phyloP scores from a whole-genome alignment of 2,888 invertebrate species.

The Cosmopolites sordidus region DNA sequence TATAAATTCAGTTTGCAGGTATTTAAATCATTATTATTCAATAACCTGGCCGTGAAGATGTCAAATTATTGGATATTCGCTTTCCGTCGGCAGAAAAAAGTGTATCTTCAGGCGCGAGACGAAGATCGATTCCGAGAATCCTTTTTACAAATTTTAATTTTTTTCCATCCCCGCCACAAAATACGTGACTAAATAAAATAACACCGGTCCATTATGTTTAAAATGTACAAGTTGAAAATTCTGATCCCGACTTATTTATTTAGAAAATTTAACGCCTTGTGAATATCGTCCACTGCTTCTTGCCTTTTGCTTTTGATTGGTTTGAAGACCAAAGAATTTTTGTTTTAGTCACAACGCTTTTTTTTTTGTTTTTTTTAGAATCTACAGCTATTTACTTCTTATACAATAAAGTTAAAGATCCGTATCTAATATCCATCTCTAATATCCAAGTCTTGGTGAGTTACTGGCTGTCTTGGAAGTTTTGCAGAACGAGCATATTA shows the following conservation, averaged over 20 bases:
- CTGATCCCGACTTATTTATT: slow-evolving; percentile 14
- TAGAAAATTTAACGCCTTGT: slow-evolving; percentile 18
- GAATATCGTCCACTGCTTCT: slow-evolving; percentile 3
- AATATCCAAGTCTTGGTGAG: slow-evolving; percentile 28
- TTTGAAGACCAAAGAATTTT: slow-evolving; percentile 15
- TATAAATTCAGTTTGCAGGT: not conserved
- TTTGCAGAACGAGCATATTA: not conserved
- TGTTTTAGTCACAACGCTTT: slow-evolving; percentile 28
- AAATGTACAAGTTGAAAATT: not conserved
- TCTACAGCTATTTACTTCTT: slow-evolving; percentile 21
- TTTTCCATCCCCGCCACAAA: slow-evolving; percentile 1
- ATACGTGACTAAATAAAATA: slow-evolving; percentile 16
- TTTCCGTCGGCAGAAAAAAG: slow-evolving; percentile 13
- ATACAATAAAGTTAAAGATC: slow-evolving; percentile 28
- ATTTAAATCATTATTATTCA: slow-evolving; percentile 1
- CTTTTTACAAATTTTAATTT: slow-evolving; percentile 10
- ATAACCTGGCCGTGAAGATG: not conserved
- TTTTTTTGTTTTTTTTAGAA: slow-evolving; percentile 19
- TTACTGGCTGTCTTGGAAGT: slow-evolving; percentile 6
- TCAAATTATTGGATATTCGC: not conserved
- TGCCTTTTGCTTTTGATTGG: not conserved
- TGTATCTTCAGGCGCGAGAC: not conserved
- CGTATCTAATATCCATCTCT: slow-evolving; percentile 31
- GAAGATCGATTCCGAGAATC: slow-evolving; percentile 4
- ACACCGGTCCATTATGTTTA: not conserved